These are phyloP conservation scores for Charina bottae DNA, from an alignment of 2,113 vertebrate species.

Conservation along the genomic window DNA sequence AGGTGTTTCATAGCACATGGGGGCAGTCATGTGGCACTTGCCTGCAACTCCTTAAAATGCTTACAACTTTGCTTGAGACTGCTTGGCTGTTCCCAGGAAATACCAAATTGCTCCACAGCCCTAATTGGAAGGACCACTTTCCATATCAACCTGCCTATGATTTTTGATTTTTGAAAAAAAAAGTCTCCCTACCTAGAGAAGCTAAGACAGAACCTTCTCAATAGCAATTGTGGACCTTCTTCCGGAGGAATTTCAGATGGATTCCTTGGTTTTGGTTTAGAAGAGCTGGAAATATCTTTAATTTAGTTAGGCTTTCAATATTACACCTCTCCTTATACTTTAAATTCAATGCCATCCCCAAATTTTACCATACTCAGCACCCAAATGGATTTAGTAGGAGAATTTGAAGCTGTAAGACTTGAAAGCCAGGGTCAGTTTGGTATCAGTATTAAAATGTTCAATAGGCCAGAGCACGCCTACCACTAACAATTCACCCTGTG, in stretches of 20 bases:
- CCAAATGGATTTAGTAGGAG: neutral
- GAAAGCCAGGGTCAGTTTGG: neutral
- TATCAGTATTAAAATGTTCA: neutral
- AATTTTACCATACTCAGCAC: neutral
- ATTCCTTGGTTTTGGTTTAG: too few relatives aligned
- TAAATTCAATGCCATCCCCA: neutral
- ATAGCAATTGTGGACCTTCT: neutral
- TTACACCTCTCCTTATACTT: neutral
- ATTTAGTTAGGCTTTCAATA: neutral
- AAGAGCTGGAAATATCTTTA: neutral
- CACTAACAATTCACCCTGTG: neutral
- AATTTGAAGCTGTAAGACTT: neutral
- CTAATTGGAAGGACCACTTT: neutral
- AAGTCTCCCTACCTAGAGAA: neutral
- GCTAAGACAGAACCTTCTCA: neutral
- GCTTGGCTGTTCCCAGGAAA: neutral
- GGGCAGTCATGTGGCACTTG: neutral
- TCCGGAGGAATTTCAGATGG: neutral
- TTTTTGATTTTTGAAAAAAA: neutral
- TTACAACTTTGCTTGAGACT: neutral
- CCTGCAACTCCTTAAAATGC: neutral
- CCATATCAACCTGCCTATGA: neutral
- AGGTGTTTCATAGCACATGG: neutral
- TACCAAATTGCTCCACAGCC: neutral
- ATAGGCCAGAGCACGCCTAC: neutral